phyloP scores from a whole-genome alignment of 2,888 invertebrate species.

The Lydus trimaculatus region DNA sequence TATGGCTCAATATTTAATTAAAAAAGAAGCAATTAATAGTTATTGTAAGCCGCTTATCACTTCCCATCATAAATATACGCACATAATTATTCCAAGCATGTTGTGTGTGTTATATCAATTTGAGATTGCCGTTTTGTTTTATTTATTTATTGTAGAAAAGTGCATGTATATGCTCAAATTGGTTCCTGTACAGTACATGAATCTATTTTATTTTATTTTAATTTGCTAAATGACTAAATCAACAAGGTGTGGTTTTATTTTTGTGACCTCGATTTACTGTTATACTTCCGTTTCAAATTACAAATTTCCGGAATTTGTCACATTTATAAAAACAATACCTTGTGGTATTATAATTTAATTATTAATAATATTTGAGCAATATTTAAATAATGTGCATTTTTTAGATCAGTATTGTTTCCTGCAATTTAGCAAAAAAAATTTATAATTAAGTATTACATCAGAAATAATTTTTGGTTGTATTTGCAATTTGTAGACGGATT shows the following conservation, averaged over 20 bases:
- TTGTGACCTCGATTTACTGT: not conserved
- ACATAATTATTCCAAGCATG: not conserved
- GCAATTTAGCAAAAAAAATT: constrained; percentile 9
- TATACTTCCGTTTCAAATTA: constrained; percentile 3
- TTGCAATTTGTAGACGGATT: not conserved
- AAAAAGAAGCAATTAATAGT: not conserved
- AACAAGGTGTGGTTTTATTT: constrained; percentile 10
- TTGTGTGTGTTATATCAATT: not conserved
- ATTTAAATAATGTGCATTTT: constrained; percentile 1
- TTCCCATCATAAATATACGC: not conserved
- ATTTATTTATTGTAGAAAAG: not conserved
- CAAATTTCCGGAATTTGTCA: not conserved
- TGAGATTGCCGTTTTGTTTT: not conserved
- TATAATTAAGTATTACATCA: not conserved
- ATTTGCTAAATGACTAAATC: constrained; percentile 4
- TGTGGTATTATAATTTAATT: not conserved
- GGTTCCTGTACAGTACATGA: not conserved
- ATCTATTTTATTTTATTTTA: not conserved
- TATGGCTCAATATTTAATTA: not conserved
- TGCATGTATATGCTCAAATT: constrained; percentile 3
- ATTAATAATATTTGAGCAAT: not conserved
- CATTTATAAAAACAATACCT: constrained; percentile 1
- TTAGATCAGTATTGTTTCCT: not conserved
- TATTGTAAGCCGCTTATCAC: not conserved
- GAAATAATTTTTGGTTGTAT: not conserved